phyloP scores from a whole-genome alignment of 2,113 vertebrate species.

The Carassius carassius region DNA sequence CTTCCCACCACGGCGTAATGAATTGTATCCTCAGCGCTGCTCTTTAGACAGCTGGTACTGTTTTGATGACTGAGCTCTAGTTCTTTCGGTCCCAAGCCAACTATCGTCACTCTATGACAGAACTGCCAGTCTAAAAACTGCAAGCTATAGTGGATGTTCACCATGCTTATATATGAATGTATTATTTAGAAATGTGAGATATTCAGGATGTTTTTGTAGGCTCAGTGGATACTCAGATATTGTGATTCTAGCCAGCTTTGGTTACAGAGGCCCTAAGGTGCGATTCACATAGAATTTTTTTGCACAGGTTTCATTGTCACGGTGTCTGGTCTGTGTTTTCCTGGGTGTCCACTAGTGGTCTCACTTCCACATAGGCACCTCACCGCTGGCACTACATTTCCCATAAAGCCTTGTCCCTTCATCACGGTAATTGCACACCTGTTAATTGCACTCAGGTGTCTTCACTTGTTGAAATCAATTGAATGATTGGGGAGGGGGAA shows the following conservation, averaged over 20 bases:
- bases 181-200: neutral
- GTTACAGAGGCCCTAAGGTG: neutral
- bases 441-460: too few species aligned
- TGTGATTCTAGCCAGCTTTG: neutral
- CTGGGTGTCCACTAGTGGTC: too few species aligned
- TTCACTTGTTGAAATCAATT: too few species aligned
- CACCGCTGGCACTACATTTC: too few species aligned
- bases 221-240: neutral
- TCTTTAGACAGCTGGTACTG: conserved; percentile 11
- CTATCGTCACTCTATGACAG: neutral
- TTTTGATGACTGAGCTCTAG: conserved; percentile 39
- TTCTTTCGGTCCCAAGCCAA: neutral
- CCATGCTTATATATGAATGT: neutral
- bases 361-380: too few species aligned
- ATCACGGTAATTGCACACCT: too few species aligned
- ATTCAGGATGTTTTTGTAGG: neutral
- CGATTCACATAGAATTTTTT: neutral
- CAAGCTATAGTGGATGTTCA: conserved; percentile 10
- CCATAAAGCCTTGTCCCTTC: too few species aligned
- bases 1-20: neutral
- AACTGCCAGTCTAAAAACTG: neutral
- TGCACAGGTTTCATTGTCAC: too few species aligned
- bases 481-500: too few species aligned
- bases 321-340: too few species aligned
- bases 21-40: conserved; percentile 12